phyloP scores from a whole-genome alignment of 2,888 invertebrate genomes.

The Eledone cirrhosa region DNA sequence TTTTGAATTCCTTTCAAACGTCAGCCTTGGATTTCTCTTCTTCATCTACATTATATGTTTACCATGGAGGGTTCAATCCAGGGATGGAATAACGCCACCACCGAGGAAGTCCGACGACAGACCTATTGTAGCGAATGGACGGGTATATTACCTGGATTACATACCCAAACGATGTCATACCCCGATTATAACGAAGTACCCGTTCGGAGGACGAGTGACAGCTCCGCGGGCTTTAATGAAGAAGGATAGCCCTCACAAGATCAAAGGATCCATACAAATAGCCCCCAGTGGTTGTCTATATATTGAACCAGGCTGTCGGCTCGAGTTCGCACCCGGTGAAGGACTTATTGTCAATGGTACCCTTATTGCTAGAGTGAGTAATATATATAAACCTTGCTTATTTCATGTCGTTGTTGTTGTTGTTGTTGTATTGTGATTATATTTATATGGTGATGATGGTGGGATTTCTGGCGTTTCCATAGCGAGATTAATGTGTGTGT shows the following conservation, averaged over 20 bases:
- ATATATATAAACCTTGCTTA: too few relatives aligned
- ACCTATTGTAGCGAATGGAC: conserved; percentile 53
- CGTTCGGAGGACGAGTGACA: conserved; percentile 37
- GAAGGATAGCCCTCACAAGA: conserved; percentile 49
- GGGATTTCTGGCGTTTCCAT: too few relatives aligned
- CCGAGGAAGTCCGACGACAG: conserved; percentile 42
- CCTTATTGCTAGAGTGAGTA: conserved; percentile 85
- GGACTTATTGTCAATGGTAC: conserved; percentile 93
- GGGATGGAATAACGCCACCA: conserved; percentile 41
- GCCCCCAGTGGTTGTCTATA: conserved; percentile 70
- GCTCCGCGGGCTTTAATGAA: conserved; percentile 47
- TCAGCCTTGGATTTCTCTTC: background rate
- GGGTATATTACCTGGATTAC: conserved; percentile 50
- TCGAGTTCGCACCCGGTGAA: conserved; percentile 89
- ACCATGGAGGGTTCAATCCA: background rate
- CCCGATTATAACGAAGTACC: conserved; percentile 42
- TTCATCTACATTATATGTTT: background rate
- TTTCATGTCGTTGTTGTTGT: too few relatives aligned
- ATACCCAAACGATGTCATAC: conserved; percentile 48
- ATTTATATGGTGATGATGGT: too few relatives aligned
- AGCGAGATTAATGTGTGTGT: too few relatives aligned
- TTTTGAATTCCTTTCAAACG: background rate
- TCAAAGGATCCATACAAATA: conserved; percentile 53
- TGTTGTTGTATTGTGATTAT: too few relatives aligned
- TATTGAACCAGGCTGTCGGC: conserved; percentile 88